A percentile compares a stretch with the other conserved stretches of the same genome.
Conservation (phyloP, 64 coral and sea anemone genomes). For the Stichodactyla mertensii region DNA sequence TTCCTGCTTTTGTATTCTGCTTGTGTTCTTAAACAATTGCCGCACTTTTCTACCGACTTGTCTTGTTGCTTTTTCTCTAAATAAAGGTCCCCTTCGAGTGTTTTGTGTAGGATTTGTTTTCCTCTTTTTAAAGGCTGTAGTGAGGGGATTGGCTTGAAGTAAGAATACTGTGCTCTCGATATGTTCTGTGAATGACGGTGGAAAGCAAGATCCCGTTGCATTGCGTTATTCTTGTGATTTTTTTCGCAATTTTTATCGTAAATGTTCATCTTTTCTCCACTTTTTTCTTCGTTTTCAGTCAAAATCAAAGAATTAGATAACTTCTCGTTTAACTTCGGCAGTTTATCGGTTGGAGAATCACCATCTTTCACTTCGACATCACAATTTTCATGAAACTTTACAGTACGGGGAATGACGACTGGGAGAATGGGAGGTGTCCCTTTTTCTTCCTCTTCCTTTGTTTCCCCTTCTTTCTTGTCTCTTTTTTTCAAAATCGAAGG, state of each 20-base stretch:
- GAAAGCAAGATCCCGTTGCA: conserved; percentile 1
- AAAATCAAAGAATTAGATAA: background rate
- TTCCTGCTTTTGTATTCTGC: background rate
- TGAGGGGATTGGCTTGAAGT: background rate
- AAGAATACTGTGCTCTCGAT: background rate
- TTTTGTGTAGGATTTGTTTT: background rate
- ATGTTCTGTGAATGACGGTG: conserved; percentile 1
- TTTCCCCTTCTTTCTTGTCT: background rate
- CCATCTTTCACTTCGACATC: background rate
- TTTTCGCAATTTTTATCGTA: background rate
- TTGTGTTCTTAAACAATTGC: background rate
- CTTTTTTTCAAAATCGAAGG: background rate
- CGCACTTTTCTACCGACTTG: background rate
- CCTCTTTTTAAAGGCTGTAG: background rate
- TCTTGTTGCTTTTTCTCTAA: background rate
- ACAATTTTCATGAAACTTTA: background rate
- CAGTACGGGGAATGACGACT: background rate
- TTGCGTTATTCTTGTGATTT: background rate
- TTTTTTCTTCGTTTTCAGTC: background rate
- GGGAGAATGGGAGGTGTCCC: background rate
- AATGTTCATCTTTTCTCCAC: background rate
- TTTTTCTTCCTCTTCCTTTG: background rate
- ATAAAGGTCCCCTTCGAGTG: background rate
- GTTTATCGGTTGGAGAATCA: background rate
- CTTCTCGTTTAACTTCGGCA: background rate